A percentile compares a stretch with the other conserved stretches of the same genome.
phyloP scores from a whole-genome alignment of 2,113 vertebrate genomes.

The Engraulis encrasicolus region DNA sequence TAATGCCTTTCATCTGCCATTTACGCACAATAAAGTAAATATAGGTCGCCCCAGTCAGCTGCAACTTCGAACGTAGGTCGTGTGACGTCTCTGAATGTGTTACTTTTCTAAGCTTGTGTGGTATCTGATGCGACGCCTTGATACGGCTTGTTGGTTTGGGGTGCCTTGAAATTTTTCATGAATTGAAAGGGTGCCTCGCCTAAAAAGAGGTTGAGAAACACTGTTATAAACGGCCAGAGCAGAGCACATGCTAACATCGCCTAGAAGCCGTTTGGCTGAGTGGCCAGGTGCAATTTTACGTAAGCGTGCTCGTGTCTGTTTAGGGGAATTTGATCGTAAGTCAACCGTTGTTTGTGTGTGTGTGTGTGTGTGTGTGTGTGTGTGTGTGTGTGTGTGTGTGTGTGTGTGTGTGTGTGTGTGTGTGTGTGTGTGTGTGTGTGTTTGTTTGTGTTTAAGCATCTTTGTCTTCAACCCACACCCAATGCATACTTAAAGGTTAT shows the following conservation, averaged over 20 bases:
- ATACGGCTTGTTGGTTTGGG: too few species aligned
- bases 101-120: too few species aligned
- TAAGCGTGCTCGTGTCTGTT: not conserved
- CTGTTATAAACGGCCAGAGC: not conserved
- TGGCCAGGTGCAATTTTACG: not conserved
- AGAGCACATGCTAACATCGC: constrained; percentile 1
- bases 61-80: too few species aligned
- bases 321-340: not conserved
- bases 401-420: not conserved
- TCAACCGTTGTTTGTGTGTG: not conserved
- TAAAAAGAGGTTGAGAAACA: too few species aligned
- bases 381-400: not conserved
- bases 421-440: not conserved
- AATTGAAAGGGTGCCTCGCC: too few species aligned
- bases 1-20: too few species aligned
- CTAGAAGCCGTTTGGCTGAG: not conserved
- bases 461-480: not conserved
- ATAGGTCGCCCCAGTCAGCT: too few species aligned
- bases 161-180: too few species aligned
- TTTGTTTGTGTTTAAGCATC: not conserved
- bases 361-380: not conserved
- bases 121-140: too few species aligned
- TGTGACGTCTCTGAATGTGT: too few species aligned
- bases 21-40: too few species aligned
- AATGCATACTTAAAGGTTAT: not conserved